Evolutionary conservation across 2,888 invertebrate species (phyloP), one percentile per base, ranked within the genome.

Genomic region (Uloborus plumipes): DNA sequence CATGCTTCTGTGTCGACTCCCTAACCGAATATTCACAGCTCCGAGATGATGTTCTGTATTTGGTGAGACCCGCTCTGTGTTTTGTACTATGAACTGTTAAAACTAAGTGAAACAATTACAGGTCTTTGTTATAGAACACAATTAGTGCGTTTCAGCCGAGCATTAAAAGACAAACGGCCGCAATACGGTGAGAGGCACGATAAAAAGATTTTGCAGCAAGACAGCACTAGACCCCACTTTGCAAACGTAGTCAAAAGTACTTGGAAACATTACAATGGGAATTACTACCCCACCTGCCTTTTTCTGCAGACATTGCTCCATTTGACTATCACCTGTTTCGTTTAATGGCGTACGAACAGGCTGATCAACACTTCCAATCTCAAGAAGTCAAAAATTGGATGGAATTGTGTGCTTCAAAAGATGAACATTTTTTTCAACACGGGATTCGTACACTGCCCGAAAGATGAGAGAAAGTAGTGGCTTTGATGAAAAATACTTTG

Each of bases 351-450:
- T 4, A 26, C 4, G 26, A 4, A 2, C 4, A 3, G 4, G 26
- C 26, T 26, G 26, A 26, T 2, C 26, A 26, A 4, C 26, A 26
- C 26, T 26, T 26, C 4, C 26, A 26, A 3, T 3, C 26, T 61
- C 1, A 61, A 64, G 26, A 64, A 14, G 16, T 15, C n/a, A 16
- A 64, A 64, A 64, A 64, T 20, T 26, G 39, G 16, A 16, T 64
- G 1, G 6, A 64, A 7, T 31, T 2, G 14, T 64, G 64, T 15
- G 18, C 18, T 16, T 22, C 18, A 78, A 77, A 79, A 22, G 55
- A 9, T 2, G 1, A 15, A 1, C 47, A n/a, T 14, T 77, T 47
- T 51, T 22, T 39, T n/a, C 15, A 26, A 72, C 26, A 26, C 4
- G 26, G 4, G 4, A 26, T 26, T 26, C 2, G 4, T 3, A 26